Evolutionary conservation across 2,113 vertebrate species (phyloP).

Genomic region (Jaculus jaculus): DNA sequence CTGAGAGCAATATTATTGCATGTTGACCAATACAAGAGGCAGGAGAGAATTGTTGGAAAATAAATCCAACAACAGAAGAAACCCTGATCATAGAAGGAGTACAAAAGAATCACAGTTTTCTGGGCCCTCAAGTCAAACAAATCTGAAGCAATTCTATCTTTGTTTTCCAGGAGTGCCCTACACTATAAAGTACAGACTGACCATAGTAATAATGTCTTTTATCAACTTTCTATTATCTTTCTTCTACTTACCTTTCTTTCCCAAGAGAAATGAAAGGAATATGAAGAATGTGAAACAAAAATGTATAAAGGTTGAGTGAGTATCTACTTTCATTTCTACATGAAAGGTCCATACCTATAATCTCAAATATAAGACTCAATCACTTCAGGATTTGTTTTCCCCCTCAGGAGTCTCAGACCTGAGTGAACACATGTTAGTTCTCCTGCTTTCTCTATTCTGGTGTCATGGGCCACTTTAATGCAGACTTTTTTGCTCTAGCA

Average conservation of each 20-base stretch:
- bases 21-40: background rate
- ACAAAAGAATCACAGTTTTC: background rate
- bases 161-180: background rate
- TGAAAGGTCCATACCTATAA: background rate
- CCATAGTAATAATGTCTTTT: background rate
- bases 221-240: background rate
- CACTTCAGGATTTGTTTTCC: background rate
- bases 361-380: background rate
- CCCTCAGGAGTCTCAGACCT: background rate
- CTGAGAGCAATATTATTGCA: background rate
- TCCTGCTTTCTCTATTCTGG: background rate
- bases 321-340: slow-evolving; percentile 10
- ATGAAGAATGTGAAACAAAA: background rate
- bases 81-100: background rate
- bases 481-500: slow-evolving; percentile 29
- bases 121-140: background rate
- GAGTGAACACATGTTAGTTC: background rate
- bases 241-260: background rate
- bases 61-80: background rate
- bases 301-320: background rate
- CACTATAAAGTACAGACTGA: background rate
- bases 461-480: background rate
- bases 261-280: background rate
- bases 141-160: background rate
- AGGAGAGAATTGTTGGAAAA: background rate